Evolutionary conservation across 2,113 vertebrate genomes (phyloP).

Genomic region (Nycticebus coucang): DNA sequence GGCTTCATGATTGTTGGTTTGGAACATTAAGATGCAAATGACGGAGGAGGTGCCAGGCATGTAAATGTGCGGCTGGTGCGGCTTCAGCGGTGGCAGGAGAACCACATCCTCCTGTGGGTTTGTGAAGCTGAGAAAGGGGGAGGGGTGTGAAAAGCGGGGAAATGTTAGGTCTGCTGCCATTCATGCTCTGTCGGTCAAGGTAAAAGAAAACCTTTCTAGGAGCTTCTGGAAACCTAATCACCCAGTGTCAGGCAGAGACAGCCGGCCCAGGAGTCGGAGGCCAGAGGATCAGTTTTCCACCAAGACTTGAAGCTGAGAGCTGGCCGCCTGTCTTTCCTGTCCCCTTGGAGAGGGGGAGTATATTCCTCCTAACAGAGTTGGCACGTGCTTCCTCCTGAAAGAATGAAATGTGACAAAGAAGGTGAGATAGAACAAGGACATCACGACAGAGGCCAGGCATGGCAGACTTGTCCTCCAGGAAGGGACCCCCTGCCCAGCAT

Average conservation of each 20-base stretch:
- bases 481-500: accelerated
- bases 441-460: not conserved
- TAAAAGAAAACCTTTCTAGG: conserved; percentile 49
- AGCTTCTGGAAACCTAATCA: not conserved
- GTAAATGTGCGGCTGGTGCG: conserved; percentile 79
- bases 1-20: conserved; percentile 85
- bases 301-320: not conserved
- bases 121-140: conserved; percentile 69
- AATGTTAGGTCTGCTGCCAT: conserved; percentile 46
- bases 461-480: not conserved
- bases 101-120: conserved; percentile 63
- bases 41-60: conserved; percentile 78
- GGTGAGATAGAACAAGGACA: not conserved
- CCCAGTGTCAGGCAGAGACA: not conserved
- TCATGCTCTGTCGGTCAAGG: conserved; percentile 44
- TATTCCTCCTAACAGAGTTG: not conserved
- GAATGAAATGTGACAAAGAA: conserved; percentile 33
- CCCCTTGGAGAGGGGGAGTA: not conserved
- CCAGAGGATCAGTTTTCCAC: not conserved
- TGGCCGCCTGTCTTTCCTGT: conserved; percentile 33
- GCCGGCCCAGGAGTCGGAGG: not conserved
- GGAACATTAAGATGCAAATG: conserved; percentile 88
- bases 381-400: not conserved
- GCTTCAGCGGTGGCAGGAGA: conserved; percentile 65
- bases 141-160: conserved; percentile 40